These are phyloP conservation scores for Elgaria multicarinata DNA, from an alignment of 2,113 vertebrate genomes.

Conservation along the genomic window DNA sequence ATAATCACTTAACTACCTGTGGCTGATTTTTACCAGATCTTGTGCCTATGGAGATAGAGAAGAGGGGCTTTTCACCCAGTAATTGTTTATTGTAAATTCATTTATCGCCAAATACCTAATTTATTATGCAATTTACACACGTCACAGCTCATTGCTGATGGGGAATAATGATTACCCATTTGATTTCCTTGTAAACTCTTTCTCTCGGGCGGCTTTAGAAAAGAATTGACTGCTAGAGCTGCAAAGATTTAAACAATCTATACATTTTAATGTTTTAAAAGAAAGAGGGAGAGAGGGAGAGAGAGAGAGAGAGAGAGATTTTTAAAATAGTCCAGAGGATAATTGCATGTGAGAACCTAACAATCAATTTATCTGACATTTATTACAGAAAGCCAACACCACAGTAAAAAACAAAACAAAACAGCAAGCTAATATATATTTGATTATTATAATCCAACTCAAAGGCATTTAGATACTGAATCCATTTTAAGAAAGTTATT, in stretches of 20 bases:
- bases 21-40: conserved; percentile 80
- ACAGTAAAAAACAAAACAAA: background rate
- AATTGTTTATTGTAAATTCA: conserved; percentile 74
- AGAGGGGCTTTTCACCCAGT: conserved; percentile 69
- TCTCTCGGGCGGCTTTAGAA: conserved; percentile 66
- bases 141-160: conserved; percentile 65
- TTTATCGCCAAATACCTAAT: conserved; percentile 68
- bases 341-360: conserved; percentile 41
- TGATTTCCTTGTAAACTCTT: conserved; percentile 63
- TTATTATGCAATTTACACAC: conserved; percentile 70
- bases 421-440: background rate
- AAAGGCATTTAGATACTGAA: background rate
- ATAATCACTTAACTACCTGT: conserved; percentile 86
- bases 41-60: conserved; percentile 75
- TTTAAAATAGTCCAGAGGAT: conserved; percentile 24
- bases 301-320: background rate
- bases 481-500: background rate
- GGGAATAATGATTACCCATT: conserved; percentile 71
- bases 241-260: conserved; percentile 60
- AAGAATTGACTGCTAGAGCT: conserved; percentile 63
- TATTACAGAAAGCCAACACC: background rate
- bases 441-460: background rate
- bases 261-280: conserved; percentile 30
- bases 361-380: conserved; percentile 5
- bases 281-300: background rate